A percentile compares a stretch with the other conserved stretches of the same genome.
phyloP scores from a whole-genome alignment of 2,113 vertebrate species.

The Laterallus jamaicensis region DNA sequence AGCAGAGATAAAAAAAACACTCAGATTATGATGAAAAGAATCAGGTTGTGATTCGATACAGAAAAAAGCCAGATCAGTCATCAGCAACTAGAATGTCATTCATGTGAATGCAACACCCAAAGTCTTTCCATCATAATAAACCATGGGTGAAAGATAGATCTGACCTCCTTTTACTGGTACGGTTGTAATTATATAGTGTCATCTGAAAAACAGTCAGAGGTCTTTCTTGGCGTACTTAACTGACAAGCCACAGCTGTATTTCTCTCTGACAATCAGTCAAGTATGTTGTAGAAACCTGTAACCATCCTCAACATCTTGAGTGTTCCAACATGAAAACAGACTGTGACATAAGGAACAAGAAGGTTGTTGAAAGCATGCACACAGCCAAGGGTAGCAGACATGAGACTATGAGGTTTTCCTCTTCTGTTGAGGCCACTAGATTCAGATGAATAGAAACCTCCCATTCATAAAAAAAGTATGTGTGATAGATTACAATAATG shows the following conservation, averaged over 20 bases:
- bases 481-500: not conserved
- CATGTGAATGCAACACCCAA: not conserved
- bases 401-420: not conserved
- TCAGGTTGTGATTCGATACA: not conserved
- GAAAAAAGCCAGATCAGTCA: not conserved
- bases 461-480: not conserved
- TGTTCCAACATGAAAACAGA: not conserved
- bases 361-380: accelerated
- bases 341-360: not conserved
- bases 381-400: accelerated
- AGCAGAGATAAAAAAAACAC: not conserved
- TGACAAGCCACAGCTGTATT: not conserved
- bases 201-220: not conserved
- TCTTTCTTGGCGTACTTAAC: not conserved
- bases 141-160: not conserved
- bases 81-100: not conserved
- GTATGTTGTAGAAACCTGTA: not conserved
- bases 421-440: not conserved
- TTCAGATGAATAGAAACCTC: not conserved
- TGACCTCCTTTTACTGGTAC: not conserved
- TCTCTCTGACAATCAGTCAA: not conserved
- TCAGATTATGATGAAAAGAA: not conserved
- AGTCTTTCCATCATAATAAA: not conserved
- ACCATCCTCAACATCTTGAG: not conserved
- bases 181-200: not conserved